Conservation (phyloP, 1,140 invertebrate species). For the Solenopsis invicta region DNA sequence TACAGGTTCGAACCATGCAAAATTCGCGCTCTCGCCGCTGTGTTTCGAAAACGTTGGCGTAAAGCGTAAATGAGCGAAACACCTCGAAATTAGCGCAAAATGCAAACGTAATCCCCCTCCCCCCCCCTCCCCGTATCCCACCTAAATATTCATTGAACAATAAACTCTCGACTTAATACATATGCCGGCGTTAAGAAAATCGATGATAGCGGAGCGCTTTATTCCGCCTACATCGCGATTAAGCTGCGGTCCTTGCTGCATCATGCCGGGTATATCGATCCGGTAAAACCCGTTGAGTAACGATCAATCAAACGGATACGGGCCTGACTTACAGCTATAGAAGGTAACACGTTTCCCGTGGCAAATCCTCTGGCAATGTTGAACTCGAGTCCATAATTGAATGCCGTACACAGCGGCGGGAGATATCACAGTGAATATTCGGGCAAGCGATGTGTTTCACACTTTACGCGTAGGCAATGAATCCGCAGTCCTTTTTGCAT, state of each 20-base stretch:
- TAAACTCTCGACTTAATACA: constrained; percentile 51
- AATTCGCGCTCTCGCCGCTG: neutral
- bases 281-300: constrained; percentile 59
- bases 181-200: constrained; percentile 45
- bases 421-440: constrained; percentile 29
- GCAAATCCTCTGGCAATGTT: constrained; percentile 60
- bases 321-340: constrained; percentile 56
- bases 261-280: constrained; percentile 55
- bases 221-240: constrained; percentile 45
- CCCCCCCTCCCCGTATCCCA: too few relatives aligned
- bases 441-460: neutral
- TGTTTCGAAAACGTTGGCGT: neutral
- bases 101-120: constrained; percentile 6
- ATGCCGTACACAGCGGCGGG: constrained; percentile 35
- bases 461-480: too few relatives aligned
- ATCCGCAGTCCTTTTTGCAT: neutral
- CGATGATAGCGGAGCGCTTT: constrained; percentile 37
- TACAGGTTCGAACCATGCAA: neutral
- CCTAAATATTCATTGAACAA: constrained; percentile 56
- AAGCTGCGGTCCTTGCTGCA: constrained; percentile 41
- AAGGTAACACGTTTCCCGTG: constrained; percentile 41
- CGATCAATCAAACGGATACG: constrained; percentile 63
- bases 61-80: neutral
- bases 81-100: neutral
- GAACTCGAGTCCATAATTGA: constrained; percentile 56